A percentile compares a stretch with the other conserved stretches of the same genome.
These are phyloP conservation scores for Acanthornis magna DNA, from an alignment of 2,797 vertebrate species.

Conservation along the genomic window DNA sequence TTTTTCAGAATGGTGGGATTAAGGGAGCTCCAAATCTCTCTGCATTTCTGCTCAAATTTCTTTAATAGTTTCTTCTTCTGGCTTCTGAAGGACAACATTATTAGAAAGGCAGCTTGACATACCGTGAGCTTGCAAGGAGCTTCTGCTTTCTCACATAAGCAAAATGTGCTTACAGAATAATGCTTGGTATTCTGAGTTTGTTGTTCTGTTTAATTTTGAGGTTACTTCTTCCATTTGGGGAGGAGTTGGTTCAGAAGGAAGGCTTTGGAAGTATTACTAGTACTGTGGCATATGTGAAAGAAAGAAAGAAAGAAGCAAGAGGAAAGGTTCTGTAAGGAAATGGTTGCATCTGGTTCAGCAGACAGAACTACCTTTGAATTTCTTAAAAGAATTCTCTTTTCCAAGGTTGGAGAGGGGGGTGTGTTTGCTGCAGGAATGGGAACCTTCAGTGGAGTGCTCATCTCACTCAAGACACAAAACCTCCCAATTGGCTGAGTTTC, in stretches of 20 bases:
- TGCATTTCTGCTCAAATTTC: not conserved
- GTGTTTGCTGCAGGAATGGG: not conserved
- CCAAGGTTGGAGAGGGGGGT: not conserved
- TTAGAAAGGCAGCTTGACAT: not conserved
- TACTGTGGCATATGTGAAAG: not conserved
- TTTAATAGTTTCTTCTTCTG: slow-evolving; percentile 10
- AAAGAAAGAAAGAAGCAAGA: not conserved
- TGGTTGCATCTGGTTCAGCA: not conserved
- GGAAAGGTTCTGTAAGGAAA: not conserved
- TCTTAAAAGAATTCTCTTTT: not conserved
- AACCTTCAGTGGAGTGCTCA: not conserved
- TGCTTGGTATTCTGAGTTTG: not conserved
- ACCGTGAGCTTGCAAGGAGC: not conserved
- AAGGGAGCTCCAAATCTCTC: slow-evolving; percentile 19
- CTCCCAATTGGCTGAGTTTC: not conserved
- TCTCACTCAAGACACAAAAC: not conserved
- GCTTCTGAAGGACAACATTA: not conserved
- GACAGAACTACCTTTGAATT: not conserved
- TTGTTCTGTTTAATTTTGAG: not conserved
- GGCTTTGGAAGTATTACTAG: not conserved
- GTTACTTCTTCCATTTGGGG: not conserved
- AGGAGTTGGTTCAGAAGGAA: not conserved
- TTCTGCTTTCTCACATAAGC: not conserved
- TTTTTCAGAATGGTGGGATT: slow-evolving; percentile 5
- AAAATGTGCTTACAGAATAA: not conserved